Conservation (phyloP, 2,113 vertebrate genomes). For the Boleophthalmus pectinirostris region DNA sequence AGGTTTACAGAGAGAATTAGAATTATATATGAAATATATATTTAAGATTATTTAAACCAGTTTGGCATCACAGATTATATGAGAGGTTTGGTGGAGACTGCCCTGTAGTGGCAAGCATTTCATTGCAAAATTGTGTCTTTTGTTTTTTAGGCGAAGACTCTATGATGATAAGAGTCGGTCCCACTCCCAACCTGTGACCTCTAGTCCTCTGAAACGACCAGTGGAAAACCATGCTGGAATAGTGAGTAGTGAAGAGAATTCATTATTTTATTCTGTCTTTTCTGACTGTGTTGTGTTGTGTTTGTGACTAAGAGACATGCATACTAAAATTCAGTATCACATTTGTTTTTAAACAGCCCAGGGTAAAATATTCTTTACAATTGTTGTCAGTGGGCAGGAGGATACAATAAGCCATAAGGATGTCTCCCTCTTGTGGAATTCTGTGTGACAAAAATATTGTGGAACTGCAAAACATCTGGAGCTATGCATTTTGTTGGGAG, state of each 20-base stretch:
- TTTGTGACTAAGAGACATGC: no score
- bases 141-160: slow-evolving; percentile 69
- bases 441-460: slow-evolving; percentile 64
- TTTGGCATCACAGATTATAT: slow-evolving; percentile 12
- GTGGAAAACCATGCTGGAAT: slow-evolving; percentile 60
- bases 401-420: slow-evolving; percentile 9
- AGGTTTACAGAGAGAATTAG: slow-evolving; percentile 16
- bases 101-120: not conserved
- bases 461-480: slow-evolving; percentile 72
- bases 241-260: slow-evolving; percentile 42
- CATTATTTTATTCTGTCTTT: no score
- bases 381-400: no score
- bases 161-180: slow-evolving; percentile 66
- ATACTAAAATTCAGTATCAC: no score
- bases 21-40: slow-evolving; percentile 11
- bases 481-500: slow-evolving; percentile 39
- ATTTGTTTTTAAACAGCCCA: no score
- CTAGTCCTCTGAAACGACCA: slow-evolving; percentile 62
- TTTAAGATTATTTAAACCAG: slow-evolving; percentile 23
- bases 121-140: not conserved
- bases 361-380: no score
- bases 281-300: no score
- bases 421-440: slow-evolving; percentile 64
- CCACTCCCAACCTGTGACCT: slow-evolving; percentile 47
- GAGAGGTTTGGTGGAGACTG: slow-evolving; percentile 31